Conservation (phyloP, 2,797 vertebrate species). For the Catharus ustulatus region DNA sequence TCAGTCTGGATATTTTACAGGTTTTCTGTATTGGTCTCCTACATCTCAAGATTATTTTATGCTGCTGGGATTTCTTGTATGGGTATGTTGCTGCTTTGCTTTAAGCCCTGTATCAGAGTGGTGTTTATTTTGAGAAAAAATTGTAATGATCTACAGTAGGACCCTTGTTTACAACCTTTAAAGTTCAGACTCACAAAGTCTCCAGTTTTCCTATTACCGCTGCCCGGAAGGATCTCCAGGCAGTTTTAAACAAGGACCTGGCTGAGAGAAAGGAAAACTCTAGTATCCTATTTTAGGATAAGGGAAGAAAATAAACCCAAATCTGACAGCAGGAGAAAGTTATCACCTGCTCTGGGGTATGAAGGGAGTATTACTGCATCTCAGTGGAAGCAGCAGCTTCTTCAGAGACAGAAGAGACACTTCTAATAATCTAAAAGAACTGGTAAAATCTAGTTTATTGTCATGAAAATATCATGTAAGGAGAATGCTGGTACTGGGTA, state of each 20-base stretch:
- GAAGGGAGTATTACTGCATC: not conserved
- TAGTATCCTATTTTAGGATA: not conserved
- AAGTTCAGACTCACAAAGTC: not conserved
- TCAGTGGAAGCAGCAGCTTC: not conserved
- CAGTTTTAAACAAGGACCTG: not conserved
- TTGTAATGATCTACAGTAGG: not conserved
- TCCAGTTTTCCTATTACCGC: not conserved
- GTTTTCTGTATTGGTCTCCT: not conserved
- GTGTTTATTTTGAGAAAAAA: not conserved
- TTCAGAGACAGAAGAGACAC: not conserved
- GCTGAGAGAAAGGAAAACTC: not conserved
- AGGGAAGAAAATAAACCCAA: not conserved
- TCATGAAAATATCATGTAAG: not conserved
- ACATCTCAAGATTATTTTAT: not conserved
- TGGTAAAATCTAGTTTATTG: not conserved
- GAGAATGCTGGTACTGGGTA: not conserved
- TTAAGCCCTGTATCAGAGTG: not conserved
- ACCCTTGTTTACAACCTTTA: not conserved
- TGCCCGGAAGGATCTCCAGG: not conserved
- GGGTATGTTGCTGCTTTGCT: not conserved
- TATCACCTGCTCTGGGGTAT: not conserved
- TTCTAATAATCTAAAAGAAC: not conserved
- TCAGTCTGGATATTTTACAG: not conserved
- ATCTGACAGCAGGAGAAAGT: not conserved
- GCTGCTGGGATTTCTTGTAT: not conserved